Percentiles rank a stretch among this genome's conserved stretches.
Conservation (phyloP, 2,888 invertebrate genomes). For the Rapana venosa region DNA sequence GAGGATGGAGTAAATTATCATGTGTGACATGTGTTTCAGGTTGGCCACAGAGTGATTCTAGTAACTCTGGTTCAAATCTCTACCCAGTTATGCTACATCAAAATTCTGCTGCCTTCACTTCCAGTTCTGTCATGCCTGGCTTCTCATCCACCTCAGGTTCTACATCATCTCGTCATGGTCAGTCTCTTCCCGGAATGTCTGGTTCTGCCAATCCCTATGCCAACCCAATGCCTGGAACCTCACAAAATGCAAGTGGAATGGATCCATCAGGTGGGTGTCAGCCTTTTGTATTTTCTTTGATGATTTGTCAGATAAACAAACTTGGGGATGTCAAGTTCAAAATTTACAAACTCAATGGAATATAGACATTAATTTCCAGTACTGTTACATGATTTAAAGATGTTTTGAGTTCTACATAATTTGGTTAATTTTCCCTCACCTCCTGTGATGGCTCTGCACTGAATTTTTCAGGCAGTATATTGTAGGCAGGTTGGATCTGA, state of each 20-base stretch:
- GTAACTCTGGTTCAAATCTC: conserved; percentile 31
- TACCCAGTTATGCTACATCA: conserved; percentile 32
- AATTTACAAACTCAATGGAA: background rate
- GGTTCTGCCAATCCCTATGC: conserved; percentile 11
- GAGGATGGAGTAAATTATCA: background rate
- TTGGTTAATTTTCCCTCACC: too few species aligned
- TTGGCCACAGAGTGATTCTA: conserved; percentile 31
- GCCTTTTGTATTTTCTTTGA: background rate
- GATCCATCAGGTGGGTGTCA: conserved; percentile 34
- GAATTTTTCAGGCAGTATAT: too few species aligned
- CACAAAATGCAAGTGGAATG: background rate
- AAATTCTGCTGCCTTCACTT: conserved; percentile 18
- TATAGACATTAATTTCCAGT: too few species aligned
- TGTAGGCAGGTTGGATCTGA: too few species aligned
- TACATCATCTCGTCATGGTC: conserved; percentile 3
- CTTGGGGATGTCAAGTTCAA: conserved; percentile 20
- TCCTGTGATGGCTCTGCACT: too few species aligned
- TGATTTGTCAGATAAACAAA: background rate
- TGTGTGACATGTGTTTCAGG: background rate
- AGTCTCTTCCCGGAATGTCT: conserved; percentile 24
- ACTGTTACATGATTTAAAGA: too few species aligned
- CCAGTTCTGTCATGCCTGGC: conserved; percentile 12
- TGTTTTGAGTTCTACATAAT: too few species aligned
- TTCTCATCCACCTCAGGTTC: conserved; percentile 17
- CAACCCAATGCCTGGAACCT: conserved; percentile 30